Evolutionary conservation across 2,888 invertebrate species (phyloP), one percentile per base, ranked within the genome.

Genomic region (Lithophane ornitopus): DNA sequence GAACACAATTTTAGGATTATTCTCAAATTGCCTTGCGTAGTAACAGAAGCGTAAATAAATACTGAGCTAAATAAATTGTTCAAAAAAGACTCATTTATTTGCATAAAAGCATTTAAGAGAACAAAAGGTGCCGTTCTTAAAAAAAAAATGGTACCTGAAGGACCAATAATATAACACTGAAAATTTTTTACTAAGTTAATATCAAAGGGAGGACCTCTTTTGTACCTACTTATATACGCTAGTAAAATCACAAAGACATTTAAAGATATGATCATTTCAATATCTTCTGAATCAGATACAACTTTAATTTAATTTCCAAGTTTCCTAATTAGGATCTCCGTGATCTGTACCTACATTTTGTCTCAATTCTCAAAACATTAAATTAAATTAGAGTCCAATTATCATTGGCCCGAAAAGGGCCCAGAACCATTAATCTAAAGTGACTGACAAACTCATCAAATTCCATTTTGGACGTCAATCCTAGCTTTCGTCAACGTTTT

Each of bases 371-470:
- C 44, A 58, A 69, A 84, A 70, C 78, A 84, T 74, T 69, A 65
- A 79, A 81, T 81, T 73, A 34, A 73, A 73, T 59, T 39, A 39
- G 39, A 74, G 59, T 70, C 28, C 56, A 84, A 80, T 66, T 79
- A 79, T 66, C 74, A 80, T 56, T 79, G 84, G 69, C 56, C 49
- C 34, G 44, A 69, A 78, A 61, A 34, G 52, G 28, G 14, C 8
- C n/a, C 34, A 70, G 71, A 67, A 68, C 34, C 65, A 84, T 84
- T 79, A 58, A 79, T 84, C 69, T 39, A 46, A 66, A 79, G 69
- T 16, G 84, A 65, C 49, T 84, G 84, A 79, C 80, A 56, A 84
- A 81, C 65, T 84, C 56, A 56, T 84, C 80, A 61, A 73, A 68
- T 65, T 56, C 54, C 68, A 62, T 79, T 74, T 84, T 69, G 28